These are phyloP conservation scores for Lydus trimaculatus DNA, from an alignment of 2,888 invertebrate genomes.

Conservation along the genomic window DNA sequence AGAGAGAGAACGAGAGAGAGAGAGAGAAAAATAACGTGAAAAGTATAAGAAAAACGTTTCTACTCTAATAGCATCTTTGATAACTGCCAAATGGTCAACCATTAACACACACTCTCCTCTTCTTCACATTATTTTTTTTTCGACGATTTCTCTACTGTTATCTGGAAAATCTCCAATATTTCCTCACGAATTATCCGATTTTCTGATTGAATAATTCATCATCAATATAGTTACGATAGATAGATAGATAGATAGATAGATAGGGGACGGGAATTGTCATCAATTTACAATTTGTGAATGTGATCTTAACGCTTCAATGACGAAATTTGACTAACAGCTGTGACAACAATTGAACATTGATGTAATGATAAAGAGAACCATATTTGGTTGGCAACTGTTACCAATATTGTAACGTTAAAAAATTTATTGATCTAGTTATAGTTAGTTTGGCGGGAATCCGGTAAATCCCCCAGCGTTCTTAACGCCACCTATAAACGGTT, in stretches of 20 bases:
- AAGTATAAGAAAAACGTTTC: too few relatives aligned
- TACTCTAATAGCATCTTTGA: not conserved
- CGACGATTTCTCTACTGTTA: not conserved
- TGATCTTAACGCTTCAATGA: not conserved
- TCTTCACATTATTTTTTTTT: not conserved
- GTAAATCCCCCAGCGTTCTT: too few relatives aligned
- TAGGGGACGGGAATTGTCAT: not conserved
- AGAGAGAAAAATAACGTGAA: too few relatives aligned
- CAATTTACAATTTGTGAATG: not conserved
- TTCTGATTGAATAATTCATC: not conserved
- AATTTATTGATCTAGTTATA: too few relatives aligned
- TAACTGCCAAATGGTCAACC: constrained; percentile 2
- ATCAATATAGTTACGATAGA: not conserved
- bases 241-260: not conserved
- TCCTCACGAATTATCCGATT: not conserved
- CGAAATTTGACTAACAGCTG: not conserved
- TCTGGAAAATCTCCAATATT: not conserved
- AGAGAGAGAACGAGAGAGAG: too few relatives aligned
- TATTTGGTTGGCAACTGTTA: not conserved
- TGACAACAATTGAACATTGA: not conserved
- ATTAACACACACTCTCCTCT: not conserved
- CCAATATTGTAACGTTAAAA: not conserved
- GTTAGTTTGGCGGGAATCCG: too few relatives aligned
- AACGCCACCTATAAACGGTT: not conserved
- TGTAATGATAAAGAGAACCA: not conserved